phyloP scores from a whole-genome alignment of 2,113 vertebrate species.

The Ploceus nigricollis region DNA sequence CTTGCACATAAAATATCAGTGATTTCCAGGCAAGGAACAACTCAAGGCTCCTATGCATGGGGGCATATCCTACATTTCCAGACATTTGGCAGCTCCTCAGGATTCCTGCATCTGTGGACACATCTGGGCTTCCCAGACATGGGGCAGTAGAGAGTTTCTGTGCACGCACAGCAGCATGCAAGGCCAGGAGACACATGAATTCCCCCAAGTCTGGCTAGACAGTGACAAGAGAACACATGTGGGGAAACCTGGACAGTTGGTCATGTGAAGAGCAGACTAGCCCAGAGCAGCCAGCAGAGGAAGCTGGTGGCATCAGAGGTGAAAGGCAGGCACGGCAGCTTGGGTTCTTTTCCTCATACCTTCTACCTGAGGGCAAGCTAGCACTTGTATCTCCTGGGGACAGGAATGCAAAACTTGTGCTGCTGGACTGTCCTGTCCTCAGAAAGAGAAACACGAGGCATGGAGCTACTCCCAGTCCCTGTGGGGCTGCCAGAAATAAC shows the following conservation, averaged over 20 bases:
- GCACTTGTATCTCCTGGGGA: not conserved
- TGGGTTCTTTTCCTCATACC: not conserved
- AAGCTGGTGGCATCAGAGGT: not conserved
- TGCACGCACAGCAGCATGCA: not conserved
- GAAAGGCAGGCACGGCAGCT: not conserved
- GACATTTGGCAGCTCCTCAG: not conserved
- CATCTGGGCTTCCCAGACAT: not conserved
- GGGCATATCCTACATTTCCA: conserved; percentile 42
- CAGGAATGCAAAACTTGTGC: not conserved
- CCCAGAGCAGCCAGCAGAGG: not conserved
- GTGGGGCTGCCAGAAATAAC: conserved; percentile 55
- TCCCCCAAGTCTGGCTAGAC: not conserved
- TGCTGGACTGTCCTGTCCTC: not conserved
- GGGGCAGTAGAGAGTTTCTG: not conserved
- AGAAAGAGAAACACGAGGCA: not conserved
- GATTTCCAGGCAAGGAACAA: not conserved
- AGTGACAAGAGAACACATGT: not conserved
- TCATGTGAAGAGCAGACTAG: not conserved
- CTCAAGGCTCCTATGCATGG: not conserved
- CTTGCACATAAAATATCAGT: not conserved
- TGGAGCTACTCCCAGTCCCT: conserved; percentile 9
- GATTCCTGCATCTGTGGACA: conserved; percentile 38
- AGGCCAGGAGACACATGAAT: not conserved
- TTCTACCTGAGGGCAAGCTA: not conserved
- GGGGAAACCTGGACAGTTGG: not conserved